Conservation (phyloP, 1,140 invertebrate genomes). For the Hylaeus volcanicus region DNA sequence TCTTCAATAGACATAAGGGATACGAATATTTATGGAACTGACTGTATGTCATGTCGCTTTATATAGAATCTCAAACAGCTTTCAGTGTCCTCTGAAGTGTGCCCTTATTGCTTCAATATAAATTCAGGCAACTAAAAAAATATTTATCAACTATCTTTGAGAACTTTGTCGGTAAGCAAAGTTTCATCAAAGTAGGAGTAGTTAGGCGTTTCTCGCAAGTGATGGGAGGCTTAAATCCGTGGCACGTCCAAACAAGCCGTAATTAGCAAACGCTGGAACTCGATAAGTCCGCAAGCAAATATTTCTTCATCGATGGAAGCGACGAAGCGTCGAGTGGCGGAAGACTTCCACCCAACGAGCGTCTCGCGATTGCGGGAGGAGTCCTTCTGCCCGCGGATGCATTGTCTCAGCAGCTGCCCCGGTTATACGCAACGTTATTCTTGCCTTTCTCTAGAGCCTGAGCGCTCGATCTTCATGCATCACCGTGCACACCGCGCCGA, state of each 20-base stretch:
- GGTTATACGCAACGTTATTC: conserved; percentile 29
- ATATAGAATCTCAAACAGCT: no score
- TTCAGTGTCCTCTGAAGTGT: no score
- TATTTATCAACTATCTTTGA: no score
- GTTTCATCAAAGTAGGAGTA: no score
- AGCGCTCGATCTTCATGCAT: conserved; percentile 42
- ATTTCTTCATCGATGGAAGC: neutral
- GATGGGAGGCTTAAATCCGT: no score
- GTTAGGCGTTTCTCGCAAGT: no score
- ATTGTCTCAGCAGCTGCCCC: conserved; percentile 20
- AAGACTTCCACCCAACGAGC: neutral
- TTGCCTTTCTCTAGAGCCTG: neutral
- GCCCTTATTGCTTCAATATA: no score
- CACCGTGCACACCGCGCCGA: conserved; percentile 36
- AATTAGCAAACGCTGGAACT: neutral
- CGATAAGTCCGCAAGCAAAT: neutral
- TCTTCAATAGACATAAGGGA: no score
- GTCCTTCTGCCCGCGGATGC: neutral
- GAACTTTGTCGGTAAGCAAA: no score
- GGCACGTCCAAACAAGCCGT: neutral
- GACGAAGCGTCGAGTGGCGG: neutral
- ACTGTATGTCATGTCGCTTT: no score
- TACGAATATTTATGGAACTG: no score
- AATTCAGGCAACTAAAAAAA: no score
- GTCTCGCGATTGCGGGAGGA: neutral